Conservation (phyloP, 1,140 invertebrate genomes). For the Trachelipus rathkii region DNA sequence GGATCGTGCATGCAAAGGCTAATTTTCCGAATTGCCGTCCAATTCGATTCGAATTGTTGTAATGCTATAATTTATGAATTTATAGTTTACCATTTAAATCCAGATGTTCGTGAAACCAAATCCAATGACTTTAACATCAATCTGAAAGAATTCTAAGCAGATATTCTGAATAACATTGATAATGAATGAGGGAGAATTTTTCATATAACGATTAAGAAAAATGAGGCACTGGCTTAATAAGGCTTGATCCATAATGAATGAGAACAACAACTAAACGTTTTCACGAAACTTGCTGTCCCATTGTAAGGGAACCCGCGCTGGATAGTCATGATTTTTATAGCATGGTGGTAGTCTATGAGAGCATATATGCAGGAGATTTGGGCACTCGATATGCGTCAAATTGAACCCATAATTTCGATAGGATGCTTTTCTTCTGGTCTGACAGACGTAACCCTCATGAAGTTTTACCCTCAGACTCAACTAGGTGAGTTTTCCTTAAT, state of each 20-base stretch:
- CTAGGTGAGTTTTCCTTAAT: constrained; percentile 52
- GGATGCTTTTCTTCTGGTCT: constrained; percentile 96
- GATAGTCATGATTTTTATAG: constrained; percentile 40
- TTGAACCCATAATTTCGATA: constrained; percentile 88
- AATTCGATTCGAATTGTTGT: too few relatives aligned
- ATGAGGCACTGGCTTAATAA: neutral
- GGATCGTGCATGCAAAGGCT: too few relatives aligned
- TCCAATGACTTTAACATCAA: too few relatives aligned
- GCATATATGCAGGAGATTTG: constrained; percentile 85
- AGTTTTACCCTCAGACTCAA: constrained; percentile 82
- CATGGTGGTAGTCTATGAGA: constrained; percentile 66
- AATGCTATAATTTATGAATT: too few relatives aligned
- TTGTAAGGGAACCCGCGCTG: neutral
- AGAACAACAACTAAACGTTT: too few relatives aligned
- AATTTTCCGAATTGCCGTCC: too few relatives aligned
- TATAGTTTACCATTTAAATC: too few relatives aligned
- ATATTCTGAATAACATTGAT: neutral
- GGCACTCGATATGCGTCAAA: constrained; percentile 78
- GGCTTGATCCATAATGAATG: too few relatives aligned
- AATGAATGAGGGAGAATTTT: too few relatives aligned
- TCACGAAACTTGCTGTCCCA: too few relatives aligned
- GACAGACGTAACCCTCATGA: constrained; percentile 94
- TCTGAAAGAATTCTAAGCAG: neutral
- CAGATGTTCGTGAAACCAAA: too few relatives aligned
- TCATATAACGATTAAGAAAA: neutral